These are phyloP conservation scores for Orchestia grillus DNA, from an alignment of 1,140 invertebrate genomes.

Conservation along the genomic window DNA sequence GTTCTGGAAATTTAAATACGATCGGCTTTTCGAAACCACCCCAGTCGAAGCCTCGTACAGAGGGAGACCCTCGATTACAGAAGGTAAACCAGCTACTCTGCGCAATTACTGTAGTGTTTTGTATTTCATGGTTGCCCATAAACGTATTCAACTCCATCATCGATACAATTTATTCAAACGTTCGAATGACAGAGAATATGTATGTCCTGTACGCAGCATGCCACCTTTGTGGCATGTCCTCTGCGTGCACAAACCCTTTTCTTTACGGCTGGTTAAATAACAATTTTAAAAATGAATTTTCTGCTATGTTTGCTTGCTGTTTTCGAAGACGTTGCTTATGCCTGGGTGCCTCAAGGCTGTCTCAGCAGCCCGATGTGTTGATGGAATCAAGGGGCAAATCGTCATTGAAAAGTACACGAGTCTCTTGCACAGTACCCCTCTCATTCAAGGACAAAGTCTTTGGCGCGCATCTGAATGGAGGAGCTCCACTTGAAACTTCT, in stretches of 20 bases:
- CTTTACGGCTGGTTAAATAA: conserved; percentile 79
- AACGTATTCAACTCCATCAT: conserved; percentile 87
- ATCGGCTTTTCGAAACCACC: not conserved
- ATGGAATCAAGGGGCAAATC: not conserved
- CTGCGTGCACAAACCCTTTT: conserved; percentile 87
- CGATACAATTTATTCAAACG: conserved; percentile 76
- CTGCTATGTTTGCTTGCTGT: not conserved
- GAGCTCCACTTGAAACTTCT: not conserved
- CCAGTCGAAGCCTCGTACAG: conserved; percentile 70
- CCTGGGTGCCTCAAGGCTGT: not conserved
- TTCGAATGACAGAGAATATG: conserved; percentile 73
- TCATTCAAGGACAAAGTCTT: not conserved
- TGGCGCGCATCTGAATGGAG: not conserved
- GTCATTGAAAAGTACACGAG: not conserved
- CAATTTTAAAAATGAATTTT: conserved; percentile 76
- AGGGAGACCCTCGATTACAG: conserved; percentile 77
- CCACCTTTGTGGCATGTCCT: conserved; percentile 86
- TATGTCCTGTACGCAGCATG: conserved; percentile 81
- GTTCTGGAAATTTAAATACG: not conserved
- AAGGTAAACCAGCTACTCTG: conserved; percentile 85
- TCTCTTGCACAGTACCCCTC: not conserved
- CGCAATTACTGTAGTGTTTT: conserved; percentile 85
- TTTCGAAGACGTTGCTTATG: not conserved
- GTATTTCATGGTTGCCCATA: conserved; percentile 88
- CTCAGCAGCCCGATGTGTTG: not conserved